Evolutionary conservation across 2,888 invertebrate species (phyloP), one percentile per base, ranked within the genome.

Genomic region (Meta bourneti): DNA sequence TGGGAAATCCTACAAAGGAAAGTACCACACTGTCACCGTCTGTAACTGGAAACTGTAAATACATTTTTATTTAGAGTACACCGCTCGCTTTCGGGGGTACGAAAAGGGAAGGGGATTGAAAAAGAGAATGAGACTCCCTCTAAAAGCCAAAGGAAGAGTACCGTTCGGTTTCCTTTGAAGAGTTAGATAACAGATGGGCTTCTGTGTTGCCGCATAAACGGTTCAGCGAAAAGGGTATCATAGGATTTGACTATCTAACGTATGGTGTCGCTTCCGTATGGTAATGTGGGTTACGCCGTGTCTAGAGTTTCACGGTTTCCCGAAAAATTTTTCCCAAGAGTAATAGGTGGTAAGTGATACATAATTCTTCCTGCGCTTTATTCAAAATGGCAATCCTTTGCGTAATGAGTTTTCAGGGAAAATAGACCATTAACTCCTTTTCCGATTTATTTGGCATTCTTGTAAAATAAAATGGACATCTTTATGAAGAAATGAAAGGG

Each of bases 11-110:
- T 54, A 20, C 54, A 79, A 78, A 81, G 69, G 48, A 19, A 61
- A 20, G 20, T 52, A 19, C n/a, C 52, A n/a, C 48, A 19, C 80
- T 80, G 90, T 74, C 84, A 85, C 86, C 77, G 54, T 82, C 49
- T 6, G 90, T 77, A 91, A 86, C 84, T 84, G 49, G 82, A 86
- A 81, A 86, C 90, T 91, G 70, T 82, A 86, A 91, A 86, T 86
- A 80, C 61, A 54, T 91, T 91, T 85, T 91, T 69, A 72, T 74
- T 81, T 75, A 61, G 11, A 34, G 34, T 34, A 34, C 34, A 34
- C 34, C 34, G 34, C 34, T 34, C 48, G 69, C n/a, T 20, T 16
- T 34, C 61, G 75, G 84, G 34, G 74, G 61, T 69, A 74, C 54
- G 70, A 69, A 77, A 78, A 86, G 70, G 69, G 85, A 85, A 70